phyloP scores from a whole-genome alignment of 2,888 invertebrate species.

The Apotomis capreana region DNA sequence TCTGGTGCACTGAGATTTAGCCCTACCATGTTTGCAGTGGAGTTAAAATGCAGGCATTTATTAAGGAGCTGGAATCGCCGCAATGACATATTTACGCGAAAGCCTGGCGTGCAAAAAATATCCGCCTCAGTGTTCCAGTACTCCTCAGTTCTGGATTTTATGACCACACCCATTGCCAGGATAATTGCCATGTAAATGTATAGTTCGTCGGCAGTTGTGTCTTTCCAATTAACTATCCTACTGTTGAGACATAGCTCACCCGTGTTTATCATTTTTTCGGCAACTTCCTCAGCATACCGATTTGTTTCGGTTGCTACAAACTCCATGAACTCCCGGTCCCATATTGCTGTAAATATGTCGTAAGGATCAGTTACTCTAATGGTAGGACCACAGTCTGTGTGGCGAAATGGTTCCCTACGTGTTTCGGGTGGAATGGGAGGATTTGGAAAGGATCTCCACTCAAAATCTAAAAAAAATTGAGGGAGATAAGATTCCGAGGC shows the following conservation, averaged over 20 bases:
- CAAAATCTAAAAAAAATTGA: conserved; percentile 4
- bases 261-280: not conserved
- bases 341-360: conserved; percentile 48
- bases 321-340: conserved; percentile 50
- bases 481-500: no score
- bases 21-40: not conserved
- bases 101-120: conserved; percentile 1
- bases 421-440: not conserved
- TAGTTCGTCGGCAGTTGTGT: conserved; percentile 44
- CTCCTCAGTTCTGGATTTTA: conserved; percentile 22
- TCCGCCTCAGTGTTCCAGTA: not conserved
- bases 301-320: conserved; percentile 48
- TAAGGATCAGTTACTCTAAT: conserved; percentile 44
- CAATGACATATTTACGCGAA: conserved; percentile 3
- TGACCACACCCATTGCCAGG: conserved; percentile 42
- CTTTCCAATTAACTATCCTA: conserved; percentile 43
- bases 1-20: conserved; percentile 11
- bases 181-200: conserved; percentile 44
- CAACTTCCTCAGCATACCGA: conserved; percentile 49
- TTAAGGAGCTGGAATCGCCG: not conserved
- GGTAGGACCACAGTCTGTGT: conserved; percentile 44
- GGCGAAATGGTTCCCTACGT: conserved; percentile 41
- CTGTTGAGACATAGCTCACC: conserved; percentile 32
- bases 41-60: not conserved
- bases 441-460: conserved; percentile 14